A percentile compares a stretch with the other conserved stretches of the same genome.
phyloP scores from a whole-genome alignment of 37 sponge, comb jelly and placozoan genomes.

The Petrosia ficiformis region DNA sequence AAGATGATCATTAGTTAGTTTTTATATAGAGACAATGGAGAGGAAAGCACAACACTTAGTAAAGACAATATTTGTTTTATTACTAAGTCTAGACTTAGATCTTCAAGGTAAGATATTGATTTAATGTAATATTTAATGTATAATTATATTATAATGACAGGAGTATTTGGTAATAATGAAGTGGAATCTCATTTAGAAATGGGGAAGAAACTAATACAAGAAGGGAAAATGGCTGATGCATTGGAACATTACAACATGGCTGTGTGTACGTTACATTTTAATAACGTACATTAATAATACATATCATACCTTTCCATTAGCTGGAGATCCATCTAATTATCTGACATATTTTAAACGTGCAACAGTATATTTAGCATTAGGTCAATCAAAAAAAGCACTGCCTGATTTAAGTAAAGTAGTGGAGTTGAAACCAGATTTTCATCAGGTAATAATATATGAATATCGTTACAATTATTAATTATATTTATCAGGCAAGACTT shows the following conservation, averaged over 20 bases:
- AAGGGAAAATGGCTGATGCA: constrained; percentile 84
- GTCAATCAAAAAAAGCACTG: constrained; percentile 78
- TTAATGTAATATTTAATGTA: too few species aligned
- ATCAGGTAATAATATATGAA: constrained; percentile 55
- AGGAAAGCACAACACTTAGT: background rate
- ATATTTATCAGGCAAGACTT: constrained; percentile 45
- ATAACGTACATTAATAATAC: background rate
- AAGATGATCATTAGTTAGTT: too few species aligned
- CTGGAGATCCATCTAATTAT: constrained; percentile 94
- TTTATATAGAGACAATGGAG: too few species aligned
- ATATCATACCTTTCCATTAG: constrained; percentile 18
- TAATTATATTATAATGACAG: too few species aligned
- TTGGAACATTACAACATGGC: constrained; percentile 87
- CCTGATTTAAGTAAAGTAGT: constrained; percentile 83
- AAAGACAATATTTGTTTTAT: constrained; percentile 20
- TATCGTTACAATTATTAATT: background rate
- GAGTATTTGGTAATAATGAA: too few species aligned
- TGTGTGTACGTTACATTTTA: constrained; percentile 52
- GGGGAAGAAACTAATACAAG: constrained; percentile 78
- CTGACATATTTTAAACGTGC: constrained; percentile 92
- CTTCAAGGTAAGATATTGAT: constrained; percentile 17
- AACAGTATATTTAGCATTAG: constrained; percentile 96
- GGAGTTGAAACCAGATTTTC: constrained; percentile 81
- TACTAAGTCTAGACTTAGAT: constrained; percentile 54
- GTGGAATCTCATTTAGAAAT: constrained; percentile 81